Percentiles rank a stretch among this genome's conserved stretches.
Conservation (phyloP, 2,797 vertebrate species). For the Neoniphon sammara region DNA sequence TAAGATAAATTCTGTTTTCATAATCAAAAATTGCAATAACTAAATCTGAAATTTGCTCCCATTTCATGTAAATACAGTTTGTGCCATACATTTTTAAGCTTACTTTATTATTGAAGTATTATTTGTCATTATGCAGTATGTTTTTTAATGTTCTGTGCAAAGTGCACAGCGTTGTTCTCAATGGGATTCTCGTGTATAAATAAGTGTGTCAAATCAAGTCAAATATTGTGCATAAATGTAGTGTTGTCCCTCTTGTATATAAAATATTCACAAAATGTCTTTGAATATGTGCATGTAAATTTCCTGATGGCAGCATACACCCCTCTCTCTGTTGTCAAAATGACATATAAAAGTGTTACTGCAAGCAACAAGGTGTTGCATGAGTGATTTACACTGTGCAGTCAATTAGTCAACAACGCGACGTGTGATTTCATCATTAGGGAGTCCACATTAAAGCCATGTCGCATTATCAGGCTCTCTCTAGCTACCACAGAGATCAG, state of each 20-base stretch:
- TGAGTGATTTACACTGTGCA: constrained; percentile 12
- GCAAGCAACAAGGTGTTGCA: neutral
- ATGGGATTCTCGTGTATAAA: neutral
- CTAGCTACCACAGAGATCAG: constrained; percentile 17
- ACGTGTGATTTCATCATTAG: constrained; percentile 36
- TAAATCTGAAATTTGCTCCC: neutral
- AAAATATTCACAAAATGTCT: neutral
- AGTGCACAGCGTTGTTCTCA: neutral
- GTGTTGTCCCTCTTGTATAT: neutral
- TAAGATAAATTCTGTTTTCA: neutral
- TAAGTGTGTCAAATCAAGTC: neutral
- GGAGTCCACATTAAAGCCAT: constrained; percentile 26
- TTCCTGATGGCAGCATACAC: neutral
- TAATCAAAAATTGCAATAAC: no score
- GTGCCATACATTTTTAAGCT: neutral
- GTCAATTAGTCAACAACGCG: constrained; percentile 13
- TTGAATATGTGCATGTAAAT: neutral
- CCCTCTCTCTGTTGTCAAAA: neutral
- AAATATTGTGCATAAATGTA: neutral
- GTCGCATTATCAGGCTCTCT: constrained; percentile 19
- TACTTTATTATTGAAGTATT: neutral
- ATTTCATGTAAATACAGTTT: neutral
- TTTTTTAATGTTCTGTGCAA: neutral
- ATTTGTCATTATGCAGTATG: neutral
- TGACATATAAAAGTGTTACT: neutral